phyloP scores from a whole-genome alignment of 2,113 vertebrate genomes.

The Indri indri region DNA sequence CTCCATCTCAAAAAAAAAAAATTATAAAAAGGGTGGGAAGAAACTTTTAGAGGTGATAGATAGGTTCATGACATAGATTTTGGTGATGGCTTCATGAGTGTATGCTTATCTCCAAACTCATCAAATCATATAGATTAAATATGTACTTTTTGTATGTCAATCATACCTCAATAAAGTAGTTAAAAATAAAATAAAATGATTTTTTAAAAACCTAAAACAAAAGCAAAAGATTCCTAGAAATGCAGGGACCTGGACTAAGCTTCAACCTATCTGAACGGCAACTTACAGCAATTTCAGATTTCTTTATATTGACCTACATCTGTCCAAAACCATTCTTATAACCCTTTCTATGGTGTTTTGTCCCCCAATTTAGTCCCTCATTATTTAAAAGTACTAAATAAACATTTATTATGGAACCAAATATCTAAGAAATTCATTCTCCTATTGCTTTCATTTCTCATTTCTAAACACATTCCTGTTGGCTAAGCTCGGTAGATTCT shows the following conservation, averaged over 20 bases:
- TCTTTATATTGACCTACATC: slow-evolving; percentile 1
- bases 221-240: slow-evolving; percentile 3
- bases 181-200: too few species aligned
- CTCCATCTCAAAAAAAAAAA: too few species aligned
- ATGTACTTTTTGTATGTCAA: too few species aligned
- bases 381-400: slow-evolving; percentile 46
- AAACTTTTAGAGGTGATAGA: too few species aligned
- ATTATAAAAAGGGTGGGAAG: too few species aligned
- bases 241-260: background rate
- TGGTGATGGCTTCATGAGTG: too few species aligned
- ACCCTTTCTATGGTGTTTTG: background rate
- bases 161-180: too few species aligned
- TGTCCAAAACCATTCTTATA: slow-evolving; percentile 37
- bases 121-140: too few species aligned
- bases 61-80: too few species aligned
- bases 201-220: background rate
- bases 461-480: slow-evolving; percentile 34
- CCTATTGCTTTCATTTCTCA: slow-evolving; percentile 18
- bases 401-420: slow-evolving; percentile 26
- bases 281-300: slow-evolving; percentile 38
- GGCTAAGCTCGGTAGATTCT: slow-evolving; percentile 43
- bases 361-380: background rate
- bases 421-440: background rate
- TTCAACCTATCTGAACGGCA: background rate
- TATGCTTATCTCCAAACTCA: too few species aligned